These are phyloP conservation scores for Andinoacara biseriatus DNA, from an alignment of 2,113 vertebrate genomes.

Conservation along the genomic window DNA sequence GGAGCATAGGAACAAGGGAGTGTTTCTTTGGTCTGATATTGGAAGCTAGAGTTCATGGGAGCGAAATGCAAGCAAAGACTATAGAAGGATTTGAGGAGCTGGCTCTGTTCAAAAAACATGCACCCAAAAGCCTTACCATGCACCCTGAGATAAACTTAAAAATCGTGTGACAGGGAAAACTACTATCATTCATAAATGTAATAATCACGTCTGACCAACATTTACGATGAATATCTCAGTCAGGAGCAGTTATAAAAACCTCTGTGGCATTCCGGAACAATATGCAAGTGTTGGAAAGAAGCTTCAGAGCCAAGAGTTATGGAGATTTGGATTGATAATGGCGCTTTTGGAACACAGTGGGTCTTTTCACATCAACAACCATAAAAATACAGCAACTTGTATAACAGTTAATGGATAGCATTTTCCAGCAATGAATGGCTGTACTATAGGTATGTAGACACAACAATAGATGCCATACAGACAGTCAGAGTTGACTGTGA, in stretches of 20 bases:
- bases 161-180: constrained; percentile 56
- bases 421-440: constrained; percentile 61
- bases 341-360: constrained; percentile 39
- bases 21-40: constrained; percentile 70
- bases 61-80: constrained; percentile 50
- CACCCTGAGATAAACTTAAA: constrained; percentile 50
- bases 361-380: constrained; percentile 54
- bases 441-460: constrained; percentile 45
- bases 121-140: constrained; percentile 34
- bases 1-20: constrained; percentile 67
- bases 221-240: constrained; percentile 45
- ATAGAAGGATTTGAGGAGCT: constrained; percentile 42
- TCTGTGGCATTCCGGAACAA: constrained; percentile 19
- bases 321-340: constrained; percentile 52
- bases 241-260: constrained; percentile 31
- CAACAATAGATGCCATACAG: constrained; percentile 51
- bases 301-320: constrained; percentile 31
- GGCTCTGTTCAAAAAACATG: constrained; percentile 48
- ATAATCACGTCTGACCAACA: constrained; percentile 48
- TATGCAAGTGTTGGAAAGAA: constrained; percentile 18
- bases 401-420: constrained; percentile 39
- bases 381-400: constrained; percentile 55
- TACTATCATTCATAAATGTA: constrained; percentile 51
- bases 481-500: constrained; percentile 33
- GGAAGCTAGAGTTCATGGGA: constrained; percentile 63